Evolutionary conservation across 2,797 vertebrate species (phyloP).

Genomic region (Adelosebastes latens): DNA sequence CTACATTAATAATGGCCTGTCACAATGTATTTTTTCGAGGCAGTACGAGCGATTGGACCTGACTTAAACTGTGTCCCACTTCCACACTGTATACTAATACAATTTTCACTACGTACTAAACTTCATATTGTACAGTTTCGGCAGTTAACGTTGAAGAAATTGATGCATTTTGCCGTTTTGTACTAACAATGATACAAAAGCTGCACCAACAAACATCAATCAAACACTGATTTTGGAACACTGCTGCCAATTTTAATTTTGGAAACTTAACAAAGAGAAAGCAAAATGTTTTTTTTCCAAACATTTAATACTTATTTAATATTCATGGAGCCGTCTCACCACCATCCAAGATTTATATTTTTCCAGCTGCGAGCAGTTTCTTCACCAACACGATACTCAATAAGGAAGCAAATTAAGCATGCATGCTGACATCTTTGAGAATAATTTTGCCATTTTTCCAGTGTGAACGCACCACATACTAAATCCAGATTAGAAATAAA

Average conservation of each 20-base stretch:
- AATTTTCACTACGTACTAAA: background rate
- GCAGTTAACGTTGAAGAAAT: background rate
- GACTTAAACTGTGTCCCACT: conserved; percentile 43
- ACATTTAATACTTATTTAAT: conserved; percentile 22
- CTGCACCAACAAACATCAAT: background rate
- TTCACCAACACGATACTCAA: background rate
- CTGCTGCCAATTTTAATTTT: conserved; percentile 13
- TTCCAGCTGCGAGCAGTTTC: background rate
- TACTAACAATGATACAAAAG: conserved; percentile 1
- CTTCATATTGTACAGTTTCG: background rate
- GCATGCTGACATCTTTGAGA: background rate
- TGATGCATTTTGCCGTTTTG: conserved; percentile 9
- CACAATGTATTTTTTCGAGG: conserved; percentile 48
- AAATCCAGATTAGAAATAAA: background rate
- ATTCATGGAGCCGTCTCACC: background rate
- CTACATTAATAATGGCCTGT: conserved; percentile 74
- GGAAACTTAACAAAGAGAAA: conserved; percentile 15
- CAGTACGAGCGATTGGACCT: conserved; percentile 34
- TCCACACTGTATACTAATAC: conserved; percentile 5
- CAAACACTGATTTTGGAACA: background rate
- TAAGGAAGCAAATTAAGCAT: background rate
- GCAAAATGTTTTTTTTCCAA: background rate
- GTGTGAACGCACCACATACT: background rate
- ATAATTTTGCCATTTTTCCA: background rate
- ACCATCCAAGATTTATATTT: conserved; percentile 9